Conservation (phyloP, 2,888 invertebrate genomes). For the Cerastis leucographa region DNA sequence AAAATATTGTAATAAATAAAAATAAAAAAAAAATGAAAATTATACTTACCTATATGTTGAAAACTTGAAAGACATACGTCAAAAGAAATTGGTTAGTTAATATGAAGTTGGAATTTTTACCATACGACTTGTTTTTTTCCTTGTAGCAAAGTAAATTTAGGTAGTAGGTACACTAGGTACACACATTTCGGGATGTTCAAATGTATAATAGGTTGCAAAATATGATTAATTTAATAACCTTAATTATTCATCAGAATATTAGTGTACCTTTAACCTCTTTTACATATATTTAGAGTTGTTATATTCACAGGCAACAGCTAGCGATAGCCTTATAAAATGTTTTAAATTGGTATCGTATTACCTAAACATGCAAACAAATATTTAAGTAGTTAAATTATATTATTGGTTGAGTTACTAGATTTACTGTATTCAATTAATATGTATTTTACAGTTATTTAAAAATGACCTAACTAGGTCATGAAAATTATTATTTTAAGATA, state of each 20-base stretch:
- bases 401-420: neutral
- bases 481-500: neutral
- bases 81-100: neutral
- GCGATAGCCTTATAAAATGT: neutral
- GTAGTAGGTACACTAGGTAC: neutral
- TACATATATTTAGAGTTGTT: neutral
- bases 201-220: neutral
- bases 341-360: neutral
- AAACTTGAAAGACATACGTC: neutral
- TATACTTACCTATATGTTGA: neutral
- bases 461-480: too few relatives aligned
- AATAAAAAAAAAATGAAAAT: too few relatives aligned
- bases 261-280: neutral
- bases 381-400: neutral
- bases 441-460: neutral
- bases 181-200: neutral
- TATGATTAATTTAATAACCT: too few relatives aligned
- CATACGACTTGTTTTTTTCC: neutral
- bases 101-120: neutral
- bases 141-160: neutral
- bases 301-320: neutral
- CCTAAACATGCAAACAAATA: neutral
- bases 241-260: neutral
- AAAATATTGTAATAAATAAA: neutral
- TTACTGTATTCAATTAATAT: neutral